phyloP scores from a whole-genome alignment of 2,888 invertebrate species.

The Stenodema calcarata region DNA sequence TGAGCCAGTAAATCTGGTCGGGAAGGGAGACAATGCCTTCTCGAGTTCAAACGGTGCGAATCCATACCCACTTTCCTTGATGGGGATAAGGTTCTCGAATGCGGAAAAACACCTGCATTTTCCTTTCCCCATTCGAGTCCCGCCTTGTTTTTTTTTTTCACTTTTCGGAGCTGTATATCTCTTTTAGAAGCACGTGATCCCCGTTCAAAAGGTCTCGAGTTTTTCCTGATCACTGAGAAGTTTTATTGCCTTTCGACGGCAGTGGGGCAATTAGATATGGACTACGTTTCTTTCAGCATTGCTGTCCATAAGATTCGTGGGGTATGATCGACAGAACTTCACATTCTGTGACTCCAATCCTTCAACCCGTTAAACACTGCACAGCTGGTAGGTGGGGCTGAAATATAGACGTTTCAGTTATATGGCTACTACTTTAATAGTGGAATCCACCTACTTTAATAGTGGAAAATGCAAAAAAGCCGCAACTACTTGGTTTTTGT shows the following conservation, averaged over 20 bases:
- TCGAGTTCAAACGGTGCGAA: constrained; percentile 36
- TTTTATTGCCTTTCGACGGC: not conserved
- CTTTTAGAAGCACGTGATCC: constrained; percentile 12
- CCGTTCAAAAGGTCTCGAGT: not conserved
- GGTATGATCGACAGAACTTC: too few relatives aligned
- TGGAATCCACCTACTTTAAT: too few relatives aligned
- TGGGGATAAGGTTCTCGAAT: constrained; percentile 29
- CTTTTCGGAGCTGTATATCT: constrained; percentile 3
- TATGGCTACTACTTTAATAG: too few relatives aligned
- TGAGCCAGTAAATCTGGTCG: constrained; percentile 47
- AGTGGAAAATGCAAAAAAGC: too few relatives aligned
- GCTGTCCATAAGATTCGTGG: not conserved
- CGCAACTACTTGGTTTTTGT: too few relatives aligned
- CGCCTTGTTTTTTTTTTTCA: not conserved
- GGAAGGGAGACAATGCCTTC: constrained; percentile 43
- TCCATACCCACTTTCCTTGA: not conserved
- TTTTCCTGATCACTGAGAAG: not conserved
- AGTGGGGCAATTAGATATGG: not conserved
- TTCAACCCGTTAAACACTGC: too few relatives aligned
- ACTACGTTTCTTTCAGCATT: not conserved
- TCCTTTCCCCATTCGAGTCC: not conserved
- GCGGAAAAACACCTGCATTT: constrained; percentile 37
- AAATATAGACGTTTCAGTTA: too few relatives aligned
- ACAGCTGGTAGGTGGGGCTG: too few relatives aligned
- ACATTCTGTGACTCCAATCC: too few relatives aligned